Base-by-base conservation (phyloP, 2,797 vertebrate species). In the Hephaestus fuliginosus region DNA sequence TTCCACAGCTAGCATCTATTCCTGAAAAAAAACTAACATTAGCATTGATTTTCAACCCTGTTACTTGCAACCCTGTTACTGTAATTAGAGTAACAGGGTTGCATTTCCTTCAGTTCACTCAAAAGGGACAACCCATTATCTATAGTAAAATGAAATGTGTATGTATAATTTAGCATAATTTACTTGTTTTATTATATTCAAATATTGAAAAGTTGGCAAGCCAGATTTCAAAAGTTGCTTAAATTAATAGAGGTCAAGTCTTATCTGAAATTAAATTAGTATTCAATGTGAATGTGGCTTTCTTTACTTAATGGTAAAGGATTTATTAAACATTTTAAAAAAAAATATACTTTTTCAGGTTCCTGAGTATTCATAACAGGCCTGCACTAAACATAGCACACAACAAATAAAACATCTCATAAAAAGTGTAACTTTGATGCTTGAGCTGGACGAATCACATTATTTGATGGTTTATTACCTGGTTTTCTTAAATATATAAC, bases 11-110 rank as follows among this genome's bases (percentile, higher is more conserved):
- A 46, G 43, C 33, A 3, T 62, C 20, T 25, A 43, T 9, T 62
- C 41, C 36, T 22, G 39, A 12, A 12, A 44, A 3, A 62, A 43
- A 62, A 39, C 39, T 43, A 64, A 28, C 61, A 25, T 28, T 64
- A 46, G 41, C 14, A 64, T 18, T 8, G 61, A 64, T 64, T 64
- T 46, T n/a, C 61, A 63, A 25, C 61, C 11, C 61, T 63, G 39
- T 63, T 61, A n/a, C n/a, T n/a, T n/a, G n/a, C n/a, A n/a, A n/a
- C n/a, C n/a, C n/a, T n/a, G n/a, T n/a, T n/a, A n/a, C n/a, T n/a
- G n/a, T n/a, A n/a, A n/a, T n/a, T n/a, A n/a, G n/a, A n/a, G n/a
- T n/a, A n/a, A n/a, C n/a, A n/a, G n/a, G n/a, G n/a, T n/a, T n/a
- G n/a, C n/a, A n/a, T n/a, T n/a, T n/a, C n/a, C n/a, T n/a, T n/a